Percentiles rank a stretch among this genome's conserved stretches.
phyloP scores from a whole-genome alignment of 2,113 vertebrate species.

The Cebus imitator region DNA sequence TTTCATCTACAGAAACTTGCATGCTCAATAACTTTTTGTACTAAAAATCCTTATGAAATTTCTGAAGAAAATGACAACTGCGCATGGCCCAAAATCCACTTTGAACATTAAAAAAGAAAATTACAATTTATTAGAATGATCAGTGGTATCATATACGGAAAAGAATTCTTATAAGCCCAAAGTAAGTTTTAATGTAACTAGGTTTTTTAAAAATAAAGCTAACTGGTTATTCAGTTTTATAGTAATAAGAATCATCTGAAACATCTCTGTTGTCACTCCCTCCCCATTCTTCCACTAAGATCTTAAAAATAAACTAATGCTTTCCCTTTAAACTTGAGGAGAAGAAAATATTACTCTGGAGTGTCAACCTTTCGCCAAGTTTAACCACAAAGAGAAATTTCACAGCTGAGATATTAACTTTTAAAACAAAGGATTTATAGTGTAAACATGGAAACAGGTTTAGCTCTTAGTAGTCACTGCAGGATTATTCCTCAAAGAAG shows the following conservation, averaged over 20 bases:
- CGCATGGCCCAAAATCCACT: conserved; percentile 30
- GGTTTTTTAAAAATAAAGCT: conserved; percentile 60
- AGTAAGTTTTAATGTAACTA: conserved; percentile 34
- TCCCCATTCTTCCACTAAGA: conserved; percentile 44
- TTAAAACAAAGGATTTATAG: conserved; percentile 71
- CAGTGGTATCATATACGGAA: background rate
- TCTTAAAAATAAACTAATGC: conserved; percentile 72
- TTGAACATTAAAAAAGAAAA: conserved; percentile 42
- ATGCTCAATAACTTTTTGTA: conserved; percentile 77
- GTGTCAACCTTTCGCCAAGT: conserved; percentile 68
- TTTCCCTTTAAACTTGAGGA: conserved; percentile 60
- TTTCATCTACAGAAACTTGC: conserved; percentile 75
- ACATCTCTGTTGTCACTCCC: conserved; percentile 24
- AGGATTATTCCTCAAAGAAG: background rate
- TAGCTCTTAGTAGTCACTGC: background rate
- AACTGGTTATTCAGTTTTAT: conserved; percentile 53
- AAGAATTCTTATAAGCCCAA: conserved; percentile 23
- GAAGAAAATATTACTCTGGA: conserved; percentile 31
- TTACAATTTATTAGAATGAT: background rate
- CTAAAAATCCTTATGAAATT: conserved; percentile 79
- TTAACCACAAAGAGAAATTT: conserved; percentile 68
- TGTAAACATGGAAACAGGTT: conserved; percentile 65
- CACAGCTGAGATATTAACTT: conserved; percentile 63
- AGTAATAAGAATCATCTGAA: conserved; percentile 55
- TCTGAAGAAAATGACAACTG: conserved; percentile 75